Conservation (phyloP, 2,113 vertebrate genomes). For the Sitta europaea region DNA sequence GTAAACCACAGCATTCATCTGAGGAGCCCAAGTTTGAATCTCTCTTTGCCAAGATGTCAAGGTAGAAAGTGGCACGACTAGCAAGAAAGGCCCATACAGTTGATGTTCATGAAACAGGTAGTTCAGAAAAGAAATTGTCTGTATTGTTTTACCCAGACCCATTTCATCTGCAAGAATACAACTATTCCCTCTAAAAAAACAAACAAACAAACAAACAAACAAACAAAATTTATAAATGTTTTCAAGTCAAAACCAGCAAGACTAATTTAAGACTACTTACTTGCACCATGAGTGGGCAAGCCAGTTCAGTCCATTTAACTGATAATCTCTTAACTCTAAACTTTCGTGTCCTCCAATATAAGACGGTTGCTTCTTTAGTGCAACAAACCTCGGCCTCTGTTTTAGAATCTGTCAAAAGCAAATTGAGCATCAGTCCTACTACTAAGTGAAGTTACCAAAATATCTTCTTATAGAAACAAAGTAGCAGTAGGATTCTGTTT, state of each 20-base stretch:
- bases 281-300: constrained; percentile 99
- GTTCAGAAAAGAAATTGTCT: constrained; percentile 96
- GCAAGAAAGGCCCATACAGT: constrained; percentile 90
- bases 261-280: constrained; percentile 74
- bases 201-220: background rate
- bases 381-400: constrained; percentile 90
- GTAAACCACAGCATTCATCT: constrained; percentile 95
- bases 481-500: background rate
- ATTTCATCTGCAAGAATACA: constrained; percentile 98
- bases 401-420: constrained; percentile 83
- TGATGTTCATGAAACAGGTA: constrained; percentile 94
- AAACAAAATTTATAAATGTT: background rate
- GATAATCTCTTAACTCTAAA: constrained; percentile 94
- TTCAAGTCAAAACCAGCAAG: background rate
- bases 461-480: background rate
- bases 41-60: constrained; percentile 98
- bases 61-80: constrained; percentile 96
- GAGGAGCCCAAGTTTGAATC: constrained; percentile 91
- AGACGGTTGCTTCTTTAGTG: constrained; percentile 90
- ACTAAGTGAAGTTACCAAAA: background rate
- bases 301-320: constrained; percentile 94
- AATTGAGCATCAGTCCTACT: constrained; percentile 8
- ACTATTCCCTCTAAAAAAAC: constrained; percentile 88
- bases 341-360: constrained; percentile 87
- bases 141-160: constrained; percentile 98